phyloP scores from a whole-genome alignment of 2,113 vertebrate species.

The Bos taurus region ARS-UCD2.0 NC_037332.1:9535501-9536000 shows the following conservation, averaged over 20 bases:
- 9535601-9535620: neutral
- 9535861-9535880: neutral
- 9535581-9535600: neutral
- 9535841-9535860: neutral
- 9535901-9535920: neutral
- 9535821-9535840: accelerated
- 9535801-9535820: neutral
- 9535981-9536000: neutral
- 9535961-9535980: neutral
- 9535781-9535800: neutral
- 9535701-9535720: neutral
- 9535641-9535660: neutral
- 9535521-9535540: neutral
- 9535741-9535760: neutral
- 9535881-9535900: neutral
- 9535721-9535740: neutral
- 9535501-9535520: neutral
- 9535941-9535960: neutral
- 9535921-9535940: neutral
- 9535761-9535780: neutral
- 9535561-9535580: neutral
- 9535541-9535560: constrained; percentile 11
- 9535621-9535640: constrained; percentile 14
- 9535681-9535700: neutral
- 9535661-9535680: neutral